Evolutionary conservation across 2,113 vertebrate species (phyloP), one percentile per base, ranked within the genome.

Genomic region (Gasterosteus nipponicus): DNA sequence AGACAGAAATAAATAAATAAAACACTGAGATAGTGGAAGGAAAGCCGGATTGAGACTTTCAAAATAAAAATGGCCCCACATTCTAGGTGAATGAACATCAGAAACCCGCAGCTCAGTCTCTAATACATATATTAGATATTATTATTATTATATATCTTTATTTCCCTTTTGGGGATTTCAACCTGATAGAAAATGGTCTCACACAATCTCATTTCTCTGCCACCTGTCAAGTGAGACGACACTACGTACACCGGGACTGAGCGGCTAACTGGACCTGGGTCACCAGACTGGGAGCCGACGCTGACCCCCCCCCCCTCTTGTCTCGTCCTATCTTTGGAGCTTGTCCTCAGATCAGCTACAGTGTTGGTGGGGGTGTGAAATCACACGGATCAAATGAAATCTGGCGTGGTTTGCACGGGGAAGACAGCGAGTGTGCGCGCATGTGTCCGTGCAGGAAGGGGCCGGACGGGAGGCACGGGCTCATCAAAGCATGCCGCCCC

Each of bases 311-410:
- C 46, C 22, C 69, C 33, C 54, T 22, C 39, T 63, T 47, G 26
- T 69, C 63, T 65, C 9, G 53, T 69, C 35, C 46, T 46, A 53
- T 84, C 54, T 68, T 64, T 70, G 44, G 22, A 73, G 1, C 51
- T 67, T 59, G 63, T 74, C 58, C 57, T 58, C 57, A 53, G 31
- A 78, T 73, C 49, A 81, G 53, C 54, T 11, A 8, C 39, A 7
- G 39, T 7, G 3, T 9, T 26, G 22, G 44, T 19, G 38, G 2
- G 49, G 44, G 73, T 26, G 67, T 89, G 61, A 86, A 89, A 70
- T 91, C 84, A 87, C 73, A 80, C 19, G 80, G 82, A 91, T 77
- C 74, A 89, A 89, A 91, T 88, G 15, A 73, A 83, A 75, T 69
- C 60, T 84, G 84, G 77, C 83, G 63, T 59, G 56, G 80, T 82